Base-by-base conservation (phyloP, 2,797 vertebrate genomes). In the Tapirus indicus region DNA sequence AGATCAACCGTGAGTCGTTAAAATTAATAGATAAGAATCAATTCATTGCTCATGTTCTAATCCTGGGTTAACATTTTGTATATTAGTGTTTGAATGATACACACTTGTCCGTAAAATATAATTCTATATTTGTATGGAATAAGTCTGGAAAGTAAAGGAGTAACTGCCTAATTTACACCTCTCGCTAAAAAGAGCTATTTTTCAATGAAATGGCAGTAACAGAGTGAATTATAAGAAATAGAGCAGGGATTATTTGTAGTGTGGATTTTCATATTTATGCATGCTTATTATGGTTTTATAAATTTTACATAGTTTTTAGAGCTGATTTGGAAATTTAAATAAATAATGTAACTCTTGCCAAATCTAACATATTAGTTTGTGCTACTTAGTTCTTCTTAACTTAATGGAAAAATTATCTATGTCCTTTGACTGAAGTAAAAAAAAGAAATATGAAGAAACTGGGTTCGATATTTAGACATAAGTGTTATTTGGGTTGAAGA, bases 281-380 rank as follows among this genome's bases (percentile, higher is more conserved):
- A 97, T 92, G 95, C 96, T 98, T 97, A 91, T 88, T 97, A 77
- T 94, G 10, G 7, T 89, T 96, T 98, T 98, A 88, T 80, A 88
- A 97, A 97, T 97, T 97, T 88, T 80, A 89, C 44, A 80, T 38
- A 0, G 41, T 97, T 98, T 97, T 97, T 77, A 97, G 88, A 98
- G 83, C 83, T 97, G 52, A 96, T 96, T 95, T 97, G 94, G 27
- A 84, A 91, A 88, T 86, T 80, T 88, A 74, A 88, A 54, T 64
- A 71, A 78, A 60, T 77, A 64, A 20, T 58, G 1, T 77, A 58
- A 85, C 17, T 88, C 21, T 6, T 66, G 21, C 11, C 23, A 77
- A 44, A 72, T 90, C n/a, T 64, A 82, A 54, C 27, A 29, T 75
- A 62, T 75, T 79, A 58, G 1, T 78, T 89, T 71, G 3, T 78